Evolutionary conservation across 2,888 invertebrate genomes (phyloP).

Genomic region (Troides aeacus): DNA sequence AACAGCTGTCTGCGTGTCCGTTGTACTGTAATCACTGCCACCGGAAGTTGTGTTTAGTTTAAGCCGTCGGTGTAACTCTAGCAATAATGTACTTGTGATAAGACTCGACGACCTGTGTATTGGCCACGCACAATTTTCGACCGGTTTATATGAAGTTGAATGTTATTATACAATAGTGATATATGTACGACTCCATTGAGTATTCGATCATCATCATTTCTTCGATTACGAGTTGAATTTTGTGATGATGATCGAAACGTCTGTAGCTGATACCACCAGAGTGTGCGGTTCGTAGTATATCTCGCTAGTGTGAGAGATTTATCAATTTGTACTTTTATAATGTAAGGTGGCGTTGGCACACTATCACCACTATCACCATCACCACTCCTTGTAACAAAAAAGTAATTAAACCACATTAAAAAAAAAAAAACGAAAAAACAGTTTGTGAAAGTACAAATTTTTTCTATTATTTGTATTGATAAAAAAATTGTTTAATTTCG

Average conservation of each 20-base stretch:
- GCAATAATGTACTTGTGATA: conserved; percentile 76
- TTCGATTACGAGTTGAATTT: too few relatives aligned
- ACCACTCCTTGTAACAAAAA: not conserved
- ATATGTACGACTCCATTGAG: conserved; percentile 12
- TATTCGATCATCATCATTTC: conserved; percentile 1
- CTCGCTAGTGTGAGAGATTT: conserved; percentile 15
- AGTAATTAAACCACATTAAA: not conserved
- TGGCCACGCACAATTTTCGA: conserved; percentile 59
- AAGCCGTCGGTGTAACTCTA: conserved; percentile 40
- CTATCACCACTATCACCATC: not conserved
- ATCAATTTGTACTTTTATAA: conserved; percentile 18
- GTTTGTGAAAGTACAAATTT: conserved; percentile 15
- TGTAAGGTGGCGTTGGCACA: not conserved
- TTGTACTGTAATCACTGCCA: conserved; percentile 53
- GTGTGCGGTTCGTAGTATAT: conserved; percentile 23
- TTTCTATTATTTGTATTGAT: not conserved
- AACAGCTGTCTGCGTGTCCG: conserved; percentile 46
- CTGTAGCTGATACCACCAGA: conserved; percentile 25
- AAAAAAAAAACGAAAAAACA: not conserved
- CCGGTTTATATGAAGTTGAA: conserved; percentile 27
- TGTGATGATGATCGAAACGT: not conserved
- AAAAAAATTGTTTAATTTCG: too few relatives aligned
- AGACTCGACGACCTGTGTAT: conserved; percentile 46
- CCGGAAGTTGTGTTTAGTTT: conserved; percentile 50
- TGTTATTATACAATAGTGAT: too few relatives aligned